Evolutionary conservation across 2,888 invertebrate species (phyloP).

Genomic region (Calliopum simillimum): DNA sequence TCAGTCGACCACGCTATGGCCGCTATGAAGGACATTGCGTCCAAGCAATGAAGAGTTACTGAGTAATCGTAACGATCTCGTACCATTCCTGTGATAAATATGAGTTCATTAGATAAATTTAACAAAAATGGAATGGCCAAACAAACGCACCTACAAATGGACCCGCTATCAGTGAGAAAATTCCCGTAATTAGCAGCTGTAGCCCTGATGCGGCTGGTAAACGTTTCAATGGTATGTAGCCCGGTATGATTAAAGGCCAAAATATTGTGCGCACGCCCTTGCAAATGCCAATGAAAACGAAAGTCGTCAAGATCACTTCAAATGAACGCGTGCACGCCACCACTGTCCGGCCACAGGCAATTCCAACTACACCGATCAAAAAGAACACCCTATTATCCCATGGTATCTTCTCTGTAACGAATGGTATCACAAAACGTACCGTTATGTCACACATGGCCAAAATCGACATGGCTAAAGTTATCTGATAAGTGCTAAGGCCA

Average conservation of each 20-base stretch:
- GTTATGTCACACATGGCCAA: conserved; percentile 75
- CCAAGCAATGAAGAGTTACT: conserved; percentile 74
- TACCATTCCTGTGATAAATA: conserved; percentile 71
- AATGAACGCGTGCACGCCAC: conserved; percentile 74
- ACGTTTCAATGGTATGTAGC: conserved; percentile 76
- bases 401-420: conserved; percentile 76
- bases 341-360: conserved; percentile 73
- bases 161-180: conserved; percentile 73
- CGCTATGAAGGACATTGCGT: conserved; percentile 75
- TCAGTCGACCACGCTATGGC: conserved; percentile 75
- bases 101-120: neutral
- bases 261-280: conserved; percentile 80
- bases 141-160: conserved; percentile 74
- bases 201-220: conserved; percentile 79
- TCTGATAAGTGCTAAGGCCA: conserved; percentile 70
- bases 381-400: conserved; percentile 80
- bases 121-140: neutral
- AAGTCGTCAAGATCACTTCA: conserved; percentile 70
- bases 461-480: conserved; percentile 77
- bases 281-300: conserved; percentile 76
- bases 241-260: conserved; percentile 79
- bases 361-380: conserved; percentile 74
- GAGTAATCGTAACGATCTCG: conserved; percentile 74
- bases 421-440: conserved; percentile 76
- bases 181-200: conserved; percentile 75